Conservation (phyloP, 1,140 invertebrate genomes). For the Drosophila nasuta region DNA sequence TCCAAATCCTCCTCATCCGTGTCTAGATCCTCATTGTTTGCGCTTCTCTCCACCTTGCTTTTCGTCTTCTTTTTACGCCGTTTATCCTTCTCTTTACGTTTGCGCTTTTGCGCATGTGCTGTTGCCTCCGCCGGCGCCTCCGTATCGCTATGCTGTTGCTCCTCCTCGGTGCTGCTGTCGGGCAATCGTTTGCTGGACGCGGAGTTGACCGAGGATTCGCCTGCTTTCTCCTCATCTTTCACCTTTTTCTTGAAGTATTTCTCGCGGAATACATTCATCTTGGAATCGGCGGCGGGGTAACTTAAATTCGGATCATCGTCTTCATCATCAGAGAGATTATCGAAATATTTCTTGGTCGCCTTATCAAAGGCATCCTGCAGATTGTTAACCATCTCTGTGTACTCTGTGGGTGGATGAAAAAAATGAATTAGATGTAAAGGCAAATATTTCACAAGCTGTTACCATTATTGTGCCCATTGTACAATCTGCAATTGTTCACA, state of each 20-base stretch:
- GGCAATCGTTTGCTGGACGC: conserved; percentile 28
- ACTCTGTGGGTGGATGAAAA: conserved; percentile 87
- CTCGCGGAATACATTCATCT: conserved; percentile 84
- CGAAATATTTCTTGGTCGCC: conserved; percentile 92
- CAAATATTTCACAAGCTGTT: conserved; percentile 49
- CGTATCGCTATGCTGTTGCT: conserved; percentile 51
- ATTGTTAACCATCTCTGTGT: conserved; percentile 94
- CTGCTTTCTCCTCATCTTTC: conserved; percentile 57
- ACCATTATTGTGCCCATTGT: conserved; percentile 97
- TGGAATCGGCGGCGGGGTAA: conserved; percentile 86
- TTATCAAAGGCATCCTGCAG: conserved; percentile 92
- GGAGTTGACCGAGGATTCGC: conserved; percentile 31
- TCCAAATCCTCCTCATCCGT: conserved; percentile 83
- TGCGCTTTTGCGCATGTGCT: conserved; percentile 77
- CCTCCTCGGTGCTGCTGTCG: conserved; percentile 58
- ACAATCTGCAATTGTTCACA: conserved; percentile 95
- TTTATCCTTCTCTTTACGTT: conserved; percentile 84
- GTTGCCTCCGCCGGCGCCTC: conserved; percentile 76
- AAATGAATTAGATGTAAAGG: not conserved
- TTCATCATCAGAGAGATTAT: conserved; percentile 90
- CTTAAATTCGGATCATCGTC: conserved; percentile 90
- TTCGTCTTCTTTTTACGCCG: conserved; percentile 84
- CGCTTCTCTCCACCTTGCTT: conserved; percentile 65
- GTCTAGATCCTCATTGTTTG: conserved; percentile 45
- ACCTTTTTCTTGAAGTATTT: conserved; percentile 81